Evolutionary conservation across 2,888 invertebrate genomes (phyloP).

Genomic region (Mactromeris polynyma): DNA sequence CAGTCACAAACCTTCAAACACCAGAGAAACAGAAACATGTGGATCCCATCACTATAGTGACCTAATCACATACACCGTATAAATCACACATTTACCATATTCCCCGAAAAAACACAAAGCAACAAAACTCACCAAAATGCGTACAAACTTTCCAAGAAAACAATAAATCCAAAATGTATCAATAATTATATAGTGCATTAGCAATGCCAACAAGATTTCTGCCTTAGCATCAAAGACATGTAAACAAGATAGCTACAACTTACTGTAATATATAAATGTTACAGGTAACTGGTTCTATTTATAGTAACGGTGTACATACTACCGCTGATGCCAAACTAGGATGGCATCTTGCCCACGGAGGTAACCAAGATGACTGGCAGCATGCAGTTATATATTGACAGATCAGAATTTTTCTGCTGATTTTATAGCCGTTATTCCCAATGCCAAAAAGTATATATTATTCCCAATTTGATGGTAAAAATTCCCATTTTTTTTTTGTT

Average conservation of each 20-base stretch:
- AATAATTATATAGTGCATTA: background rate
- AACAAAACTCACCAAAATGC: background rate
- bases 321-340: slow-evolving; percentile 33
- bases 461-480: too few species aligned
- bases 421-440: too few species aligned
- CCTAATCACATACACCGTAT: background rate
- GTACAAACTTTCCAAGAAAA: background rate
- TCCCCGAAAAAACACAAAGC: background rate
- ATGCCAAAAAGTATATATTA: too few species aligned
- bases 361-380: too few species aligned
- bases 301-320: slow-evolving; percentile 23
- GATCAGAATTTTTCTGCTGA: too few species aligned
- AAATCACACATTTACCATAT: background rate
- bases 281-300: slow-evolving; percentile 46
- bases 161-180: slow-evolving; percentile 3
- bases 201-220: background rate
- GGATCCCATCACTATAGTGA: background rate
- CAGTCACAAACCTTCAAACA: background rate
- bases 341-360: slow-evolving; percentile 34
- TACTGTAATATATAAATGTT: slow-evolving; percentile 13
- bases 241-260: background rate
- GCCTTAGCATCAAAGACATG: background rate
- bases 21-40: background rate
- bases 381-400: too few species aligned
- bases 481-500: too few species aligned